Evolutionary conservation across 2,113 vertebrate species (phyloP), one percentile per base, ranked within the genome.

Genomic region (Datnioides undecimradiatus): DNA sequence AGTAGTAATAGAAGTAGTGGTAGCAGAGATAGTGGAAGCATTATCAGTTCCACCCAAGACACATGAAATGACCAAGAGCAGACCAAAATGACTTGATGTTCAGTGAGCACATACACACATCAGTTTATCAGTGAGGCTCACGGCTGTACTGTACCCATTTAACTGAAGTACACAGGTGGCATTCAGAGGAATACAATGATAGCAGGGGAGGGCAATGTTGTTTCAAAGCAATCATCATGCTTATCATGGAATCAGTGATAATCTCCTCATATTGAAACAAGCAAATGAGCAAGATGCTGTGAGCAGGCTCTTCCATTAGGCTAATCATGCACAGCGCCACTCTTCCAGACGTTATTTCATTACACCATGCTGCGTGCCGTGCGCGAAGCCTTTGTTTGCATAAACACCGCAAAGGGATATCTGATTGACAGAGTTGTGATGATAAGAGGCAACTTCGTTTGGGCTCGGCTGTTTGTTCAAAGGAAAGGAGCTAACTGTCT

Each of bases 181-280:
- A 33, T 63, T 41, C 43, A 46, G 72, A 60, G 62, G 7, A 77
- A 51, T 73, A 69, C 57, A 57, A 74, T 45, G 19, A 70, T 54
- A 64, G 69, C 48, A 67, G 48, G 59, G 76, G 40, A 41, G 45
- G 52, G 45, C 0, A 12, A 13, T 41, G 55, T 55, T 55, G 59
- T 63, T 79, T 57, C 45, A 73, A 79, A 81, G 62, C 74, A 73
- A 82, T 82, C 76, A 84, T 68, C 78, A 72, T 64, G 65, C 85
- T 82, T 86, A 78, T 79, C 63, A 79, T 73, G 66, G 77, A 90
- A 89, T 89, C 76, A 79, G 62, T 34, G 69, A 79, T 83, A 86
- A 91, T 86, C 77, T 57, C 36, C 62, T 73, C 84, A 84, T 84
- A 87, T 88, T 84, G 85, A 82, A 83, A 87, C 79, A 92, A 83